phyloP scores from a whole-genome alignment of 37 sponge, comb jelly and placozoan species.

The Ianthella basta region DNA sequence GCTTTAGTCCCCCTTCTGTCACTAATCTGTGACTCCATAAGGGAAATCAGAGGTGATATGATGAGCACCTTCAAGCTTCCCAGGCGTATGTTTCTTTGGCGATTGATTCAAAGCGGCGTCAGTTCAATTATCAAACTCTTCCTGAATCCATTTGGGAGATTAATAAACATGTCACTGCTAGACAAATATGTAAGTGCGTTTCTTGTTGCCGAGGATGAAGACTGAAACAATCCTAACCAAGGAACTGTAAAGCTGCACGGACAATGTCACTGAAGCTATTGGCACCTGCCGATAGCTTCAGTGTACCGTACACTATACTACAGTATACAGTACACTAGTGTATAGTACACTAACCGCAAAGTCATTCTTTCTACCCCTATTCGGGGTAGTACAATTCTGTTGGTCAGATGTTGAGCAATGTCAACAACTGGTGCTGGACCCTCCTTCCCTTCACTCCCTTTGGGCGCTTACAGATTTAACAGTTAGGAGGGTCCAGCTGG shows the following conservation, averaged over 20 bases:
- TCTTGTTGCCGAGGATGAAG: neutral
- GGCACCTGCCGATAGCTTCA: too few relatives aligned
- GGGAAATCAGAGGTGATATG: neutral
- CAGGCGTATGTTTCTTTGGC: neutral
- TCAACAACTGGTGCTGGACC: too few relatives aligned
- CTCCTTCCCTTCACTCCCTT: too few relatives aligned
- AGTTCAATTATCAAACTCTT: neutral
- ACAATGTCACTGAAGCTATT: neutral
- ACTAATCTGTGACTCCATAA: neutral
- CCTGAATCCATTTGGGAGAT: neutral
- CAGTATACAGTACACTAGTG: too few relatives aligned
- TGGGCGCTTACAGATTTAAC: too few relatives aligned
- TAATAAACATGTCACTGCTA: neutral
- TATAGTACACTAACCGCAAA: too few relatives aligned
- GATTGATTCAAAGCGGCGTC: neutral
- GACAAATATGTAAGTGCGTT: neutral
- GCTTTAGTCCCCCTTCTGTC: neutral
- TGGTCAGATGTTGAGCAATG: too few relatives aligned
- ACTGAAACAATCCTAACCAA: neutral
- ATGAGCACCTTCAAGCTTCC: neutral
- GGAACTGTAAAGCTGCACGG: neutral
- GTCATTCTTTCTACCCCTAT: too few relatives aligned
- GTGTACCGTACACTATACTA: too few relatives aligned
- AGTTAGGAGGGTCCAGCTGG: too few relatives aligned
- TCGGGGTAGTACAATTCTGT: too few relatives aligned